phyloP scores from a whole-genome alignment of 2,888 invertebrate species.

The Xanthorhoe designata region DNA sequence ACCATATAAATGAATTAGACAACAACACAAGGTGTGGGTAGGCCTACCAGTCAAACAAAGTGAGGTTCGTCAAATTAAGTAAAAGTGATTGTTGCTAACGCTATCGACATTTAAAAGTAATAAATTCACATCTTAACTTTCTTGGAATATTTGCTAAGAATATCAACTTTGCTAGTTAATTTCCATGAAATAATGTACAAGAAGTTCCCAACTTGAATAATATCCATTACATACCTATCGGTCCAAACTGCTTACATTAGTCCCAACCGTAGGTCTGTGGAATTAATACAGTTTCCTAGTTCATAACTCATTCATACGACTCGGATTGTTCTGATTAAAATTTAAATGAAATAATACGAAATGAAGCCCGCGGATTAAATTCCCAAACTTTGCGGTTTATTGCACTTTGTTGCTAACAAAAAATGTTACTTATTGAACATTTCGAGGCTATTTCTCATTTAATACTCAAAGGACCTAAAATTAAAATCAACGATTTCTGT shows the following conservation, averaged over 20 bases:
- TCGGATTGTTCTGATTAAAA: constrained; percentile 37
- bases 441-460: background rate
- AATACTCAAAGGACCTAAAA: background rate
- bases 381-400: constrained; percentile 20
- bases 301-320: constrained; percentile 32
- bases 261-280: constrained; percentile 14
- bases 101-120: too few relatives aligned
- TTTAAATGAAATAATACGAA: constrained; percentile 34
- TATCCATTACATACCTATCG: constrained; percentile 10
- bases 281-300: constrained; percentile 31
- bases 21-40: too few relatives aligned
- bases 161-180: too few relatives aligned
- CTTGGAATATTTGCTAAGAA: too few relatives aligned
- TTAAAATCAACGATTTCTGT: too few relatives aligned
- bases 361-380: constrained; percentile 13
- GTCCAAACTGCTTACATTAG: constrained; percentile 15
- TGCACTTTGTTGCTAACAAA: constrained; percentile 20
- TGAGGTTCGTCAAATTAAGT: too few relatives aligned
- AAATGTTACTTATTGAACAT: background rate
- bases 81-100: too few relatives aligned
- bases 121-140: too few relatives aligned
- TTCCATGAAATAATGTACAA: background rate
- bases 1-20: too few relatives aligned
- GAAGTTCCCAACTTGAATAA: background rate
- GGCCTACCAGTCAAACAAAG: too few relatives aligned